These are phyloP conservation scores for Myotis myotis DNA, from an alignment of 2,797 vertebrate species.

Conservation along the genomic window DNA sequence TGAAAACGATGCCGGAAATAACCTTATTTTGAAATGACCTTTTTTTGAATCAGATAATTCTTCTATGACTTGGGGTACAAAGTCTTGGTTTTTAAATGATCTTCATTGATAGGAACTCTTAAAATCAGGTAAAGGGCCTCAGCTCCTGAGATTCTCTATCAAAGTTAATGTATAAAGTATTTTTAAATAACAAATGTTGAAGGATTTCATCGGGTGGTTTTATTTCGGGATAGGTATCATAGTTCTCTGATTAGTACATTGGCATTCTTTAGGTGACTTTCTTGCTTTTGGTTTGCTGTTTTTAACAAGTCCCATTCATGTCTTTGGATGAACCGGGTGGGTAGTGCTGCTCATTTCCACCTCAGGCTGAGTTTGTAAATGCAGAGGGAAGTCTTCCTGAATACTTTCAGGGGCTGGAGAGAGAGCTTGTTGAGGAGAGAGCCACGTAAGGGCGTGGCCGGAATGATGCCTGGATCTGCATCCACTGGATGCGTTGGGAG, in stretches of 20 bases:
- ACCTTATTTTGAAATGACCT: not conserved
- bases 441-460: not conserved
- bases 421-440: not conserved
- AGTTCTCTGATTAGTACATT: not conserved
- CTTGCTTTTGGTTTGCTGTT: not conserved
- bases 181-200: slow-evolving; percentile 34
- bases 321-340: not conserved
- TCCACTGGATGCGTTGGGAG: not conserved
- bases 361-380: not conserved
- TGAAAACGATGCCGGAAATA: not conserved
- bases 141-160: not conserved
- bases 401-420: not conserved
- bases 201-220: not conserved
- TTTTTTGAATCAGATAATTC: slow-evolving; percentile 5
- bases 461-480: not conserved
- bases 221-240: not conserved
- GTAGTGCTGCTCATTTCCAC: not conserved
- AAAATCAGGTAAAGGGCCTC: not conserved
- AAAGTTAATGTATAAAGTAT: slow-evolving; percentile 26
- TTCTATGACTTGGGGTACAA: not conserved
- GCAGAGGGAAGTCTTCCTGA: not conserved
- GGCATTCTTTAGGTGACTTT: not conserved
- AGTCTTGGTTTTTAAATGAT: slow-evolving; percentile 29
- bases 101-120: slow-evolving; percentile 33
- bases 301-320: not conserved